Evolutionary conservation across 2,888 invertebrate species (phyloP), one percentile per base, ranked within the genome.

Genomic region (Ctenicera cuprea): DNA sequence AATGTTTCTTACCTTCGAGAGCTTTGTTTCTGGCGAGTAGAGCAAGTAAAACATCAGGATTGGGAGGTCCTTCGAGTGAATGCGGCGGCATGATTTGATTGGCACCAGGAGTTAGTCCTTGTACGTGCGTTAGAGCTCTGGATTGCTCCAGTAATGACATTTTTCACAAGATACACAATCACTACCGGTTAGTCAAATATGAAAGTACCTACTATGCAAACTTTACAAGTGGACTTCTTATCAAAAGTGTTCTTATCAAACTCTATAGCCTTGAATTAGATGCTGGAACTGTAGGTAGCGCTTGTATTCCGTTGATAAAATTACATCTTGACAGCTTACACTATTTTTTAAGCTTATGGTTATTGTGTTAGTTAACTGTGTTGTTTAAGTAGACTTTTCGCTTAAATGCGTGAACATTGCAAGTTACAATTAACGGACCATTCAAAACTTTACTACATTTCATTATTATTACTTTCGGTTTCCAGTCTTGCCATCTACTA

Each of bases 21-120:
- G 94, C 93, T 87, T 96, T 95, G 87, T 96, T 96, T 85, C 95
- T 91, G 43, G 95, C 94, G 75, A 96, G 90, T 70, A 96, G 89
- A 11, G 96, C 95, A 59, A 96, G 89, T 67, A 96, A 90, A 79
- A 96, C 94, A 85, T 96, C 96, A 20, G 95, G 94, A 85, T 94
- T 94, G 74, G 94, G 94, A 82, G 92, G 89, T 80, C 90, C 88
- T 78, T 87, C 87, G 78, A 86, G 81, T 11, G 83, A 76, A 75
- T 86, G 86, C 54, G 88, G 86, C n/a, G 88, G 87, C 80, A 88
- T 82, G 74, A 87, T 83, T 69, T 80, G 84, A 65, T 45, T 76
- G 57, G 81, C 83, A 70, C 84, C 87, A 71, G 86, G 84, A 54
- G 85, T 86, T 78, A 86, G 79, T 48, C 83, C 83, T 75, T 82